A percentile compares a stretch with the other conserved stretches of the same genome.
These are phyloP conservation scores for Mus spicilegus DNA, from an alignment of 2,113 vertebrate genomes.

Conservation along the genomic window DNA sequence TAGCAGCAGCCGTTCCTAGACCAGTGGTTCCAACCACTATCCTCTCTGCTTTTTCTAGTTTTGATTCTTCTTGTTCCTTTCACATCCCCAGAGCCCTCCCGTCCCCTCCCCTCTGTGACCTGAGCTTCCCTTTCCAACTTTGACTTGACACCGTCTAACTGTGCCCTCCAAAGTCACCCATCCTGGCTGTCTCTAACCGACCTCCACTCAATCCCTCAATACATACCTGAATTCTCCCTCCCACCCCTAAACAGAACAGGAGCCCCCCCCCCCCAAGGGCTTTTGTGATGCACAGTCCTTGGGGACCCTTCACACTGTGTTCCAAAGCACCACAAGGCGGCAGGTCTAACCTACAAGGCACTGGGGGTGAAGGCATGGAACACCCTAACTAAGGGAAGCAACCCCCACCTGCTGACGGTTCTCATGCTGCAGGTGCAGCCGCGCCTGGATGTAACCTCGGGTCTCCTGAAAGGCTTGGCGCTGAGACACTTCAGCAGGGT, in stretches of 20 bases:
- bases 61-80: background rate
- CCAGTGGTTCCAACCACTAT: slow-evolving; percentile 58
- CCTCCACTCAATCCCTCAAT: background rate
- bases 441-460: slow-evolving; percentile 96
- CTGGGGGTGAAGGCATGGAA: background rate
- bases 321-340: background rate
- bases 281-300: background rate
- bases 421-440: slow-evolving; percentile 95
- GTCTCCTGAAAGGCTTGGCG: slow-evolving; percentile 98
- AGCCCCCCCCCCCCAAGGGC: background rate
- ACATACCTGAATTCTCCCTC: background rate
- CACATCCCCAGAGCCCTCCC: slow-evolving; percentile 10
- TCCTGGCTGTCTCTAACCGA: background rate
- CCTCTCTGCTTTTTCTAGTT: background rate
- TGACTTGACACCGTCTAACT: background rate
- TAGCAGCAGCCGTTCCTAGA: slow-evolving; percentile 96
- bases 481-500: slow-evolving; percentile 97
- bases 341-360: background rate
- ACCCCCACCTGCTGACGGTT: slow-evolving; percentile 95
- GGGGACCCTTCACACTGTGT: background rate
- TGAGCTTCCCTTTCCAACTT: background rate
- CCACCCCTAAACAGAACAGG: background rate
- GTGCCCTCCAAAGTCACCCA: background rate
- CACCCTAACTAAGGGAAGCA: background rate
- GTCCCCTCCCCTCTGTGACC: background rate